These are phyloP conservation scores for Myiotriccus ornatus DNA, from an alignment of 2,797 vertebrate species.

Conservation along the genomic window DNA sequence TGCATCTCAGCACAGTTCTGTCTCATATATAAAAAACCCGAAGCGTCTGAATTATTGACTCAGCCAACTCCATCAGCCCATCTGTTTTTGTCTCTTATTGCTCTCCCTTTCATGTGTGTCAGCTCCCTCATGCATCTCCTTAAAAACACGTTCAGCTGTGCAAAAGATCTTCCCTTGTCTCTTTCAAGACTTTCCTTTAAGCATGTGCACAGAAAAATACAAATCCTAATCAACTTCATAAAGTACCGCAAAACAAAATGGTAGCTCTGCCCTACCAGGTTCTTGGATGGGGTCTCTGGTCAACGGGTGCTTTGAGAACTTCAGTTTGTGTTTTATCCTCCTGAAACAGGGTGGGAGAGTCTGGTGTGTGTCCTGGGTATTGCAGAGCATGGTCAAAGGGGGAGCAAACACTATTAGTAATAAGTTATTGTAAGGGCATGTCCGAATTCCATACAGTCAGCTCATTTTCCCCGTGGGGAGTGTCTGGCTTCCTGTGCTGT, in stretches of 20 bases:
- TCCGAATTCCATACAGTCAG: not conserved
- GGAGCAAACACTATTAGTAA: not conserved
- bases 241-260: not conserved
- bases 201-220: not conserved
- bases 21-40: not conserved
- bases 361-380: not conserved
- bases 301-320: not conserved
- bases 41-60: not conserved
- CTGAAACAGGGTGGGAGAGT: not conserved
- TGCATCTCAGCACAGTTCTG: not conserved
- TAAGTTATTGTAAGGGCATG: not conserved
- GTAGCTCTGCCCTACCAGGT: not conserved
- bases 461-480: not conserved
- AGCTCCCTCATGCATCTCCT: not conserved
- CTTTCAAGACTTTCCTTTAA: not conserved
- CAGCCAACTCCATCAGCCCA: not conserved
- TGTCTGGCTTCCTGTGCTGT: not conserved
- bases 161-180: not conserved
- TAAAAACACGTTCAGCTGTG: not conserved
- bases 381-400: not conserved
- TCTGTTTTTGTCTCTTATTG: conserved; percentile 1
- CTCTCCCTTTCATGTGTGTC: not conserved
- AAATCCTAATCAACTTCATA: not conserved
- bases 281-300: not conserved
- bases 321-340: not conserved